These are phyloP conservation scores for Amblyjoppa proteus DNA, from an alignment of 2,888 invertebrate species.

Conservation along the genomic window DNA sequence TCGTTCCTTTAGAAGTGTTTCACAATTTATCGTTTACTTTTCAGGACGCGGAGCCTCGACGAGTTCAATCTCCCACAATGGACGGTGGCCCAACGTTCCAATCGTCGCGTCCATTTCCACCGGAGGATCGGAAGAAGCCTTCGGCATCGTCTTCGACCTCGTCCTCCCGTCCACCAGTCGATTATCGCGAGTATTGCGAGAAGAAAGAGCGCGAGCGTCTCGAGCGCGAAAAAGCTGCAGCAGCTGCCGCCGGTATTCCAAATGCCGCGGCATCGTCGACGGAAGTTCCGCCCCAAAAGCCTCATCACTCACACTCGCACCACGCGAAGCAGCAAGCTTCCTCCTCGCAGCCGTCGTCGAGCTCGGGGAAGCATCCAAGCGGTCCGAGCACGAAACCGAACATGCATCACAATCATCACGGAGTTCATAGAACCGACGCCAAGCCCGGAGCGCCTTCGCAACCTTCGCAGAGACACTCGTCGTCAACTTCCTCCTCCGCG, in stretches of 20 bases:
- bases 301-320: constrained; percentile 79
- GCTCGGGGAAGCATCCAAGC: constrained; percentile 81
- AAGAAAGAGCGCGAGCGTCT: constrained; percentile 88
- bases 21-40: constrained; percentile 26
- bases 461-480: constrained; percentile 79
- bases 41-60: constrained; percentile 81
- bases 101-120: constrained; percentile 77
- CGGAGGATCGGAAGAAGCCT: constrained; percentile 79
- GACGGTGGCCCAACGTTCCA: constrained; percentile 77
- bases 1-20: background rate
- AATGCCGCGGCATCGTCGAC: background rate
- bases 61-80: constrained; percentile 79
- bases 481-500: constrained; percentile 49
- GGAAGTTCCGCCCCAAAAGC: constrained; percentile 65
- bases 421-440: constrained; percentile 72
- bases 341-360: constrained; percentile 70
- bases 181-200: constrained; percentile 88
- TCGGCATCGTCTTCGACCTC: constrained; percentile 76
- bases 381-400: constrained; percentile 76
- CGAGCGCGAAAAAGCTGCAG: constrained; percentile 85
- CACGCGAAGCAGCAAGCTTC: constrained; percentile 78
- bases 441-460: constrained; percentile 68
- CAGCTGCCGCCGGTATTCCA: constrained; percentile 71
- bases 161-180: constrained; percentile 84
- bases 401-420: constrained; percentile 80